Base-by-base conservation (phyloP, 2,888 invertebrate genomes). In the Cataglyphis rosenhaueri region DNA sequence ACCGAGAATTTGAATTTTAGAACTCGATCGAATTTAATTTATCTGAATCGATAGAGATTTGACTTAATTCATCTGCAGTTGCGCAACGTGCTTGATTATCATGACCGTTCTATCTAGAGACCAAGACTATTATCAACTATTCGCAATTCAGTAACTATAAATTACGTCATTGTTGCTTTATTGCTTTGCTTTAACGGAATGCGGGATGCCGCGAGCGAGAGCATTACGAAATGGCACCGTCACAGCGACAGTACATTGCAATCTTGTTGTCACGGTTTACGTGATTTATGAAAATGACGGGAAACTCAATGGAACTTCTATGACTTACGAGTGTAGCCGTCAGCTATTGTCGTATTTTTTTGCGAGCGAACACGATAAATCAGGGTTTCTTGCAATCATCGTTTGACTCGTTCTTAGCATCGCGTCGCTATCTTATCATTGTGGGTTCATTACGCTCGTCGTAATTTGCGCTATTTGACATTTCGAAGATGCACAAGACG, bases 241-340 rank as follows among this genome's bases (percentile, higher is more conserved):
- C 41, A 59, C 71, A 9, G 57, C 44, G 71, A 71, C 44, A 59
- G 71, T 41, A 35, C 44, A 41, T 71, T n/a, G 71, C 78, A 79
- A 79, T 79, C 59, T 79, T 71, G 78, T 59, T 79, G 78, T 79
- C 78, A 52, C 44, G 52, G 8, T 59, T 44, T 71, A 59, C 59
- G 59, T 79, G 78, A 79, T 79, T 79, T 79, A 79, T 79, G 78
- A 44, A 59, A 79, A 79, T 79, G 9, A 10, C 44, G 71, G 44
- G 44, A 79, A 71, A 59, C 21, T 70, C 78, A 59, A 59, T 71
- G 78, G 35, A 71, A 79, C 71, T 79, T 59, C 25, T 79, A 71
- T 35, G 59, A 71, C 71, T 79, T 44, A 59, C 21, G 44, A 59
- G 18, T 57, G 41, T 70, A 78, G 78, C 68, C 78, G 70, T 21